Evolutionary conservation across 2,113 vertebrate species (phyloP).

Genomic region (Marmota monax): DNA sequence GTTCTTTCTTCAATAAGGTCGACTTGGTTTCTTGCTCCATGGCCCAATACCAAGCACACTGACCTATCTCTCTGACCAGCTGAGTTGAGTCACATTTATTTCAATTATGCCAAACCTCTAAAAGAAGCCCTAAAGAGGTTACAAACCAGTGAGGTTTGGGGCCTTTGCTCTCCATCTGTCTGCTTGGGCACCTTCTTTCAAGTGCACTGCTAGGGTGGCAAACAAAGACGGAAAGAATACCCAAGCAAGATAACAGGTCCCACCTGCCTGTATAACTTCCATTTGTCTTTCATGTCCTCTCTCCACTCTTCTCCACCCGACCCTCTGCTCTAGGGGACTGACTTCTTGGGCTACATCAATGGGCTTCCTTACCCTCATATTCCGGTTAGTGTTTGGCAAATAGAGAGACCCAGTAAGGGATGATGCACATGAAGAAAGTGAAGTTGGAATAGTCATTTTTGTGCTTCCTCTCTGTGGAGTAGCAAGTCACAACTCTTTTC

Average conservation of each 20-base stretch:
- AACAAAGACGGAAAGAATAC: neutral
- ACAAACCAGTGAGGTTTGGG: fast-evolving
- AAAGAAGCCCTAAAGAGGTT: neutral
- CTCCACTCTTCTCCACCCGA: neutral
- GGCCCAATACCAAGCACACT: neutral
- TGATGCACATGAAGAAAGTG: neutral
- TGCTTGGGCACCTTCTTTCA: neutral
- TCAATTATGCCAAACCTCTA: too few relatives aligned
- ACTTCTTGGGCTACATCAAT: neutral
- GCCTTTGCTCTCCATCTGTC: neutral
- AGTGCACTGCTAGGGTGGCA: neutral
- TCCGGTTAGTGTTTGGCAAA: neutral
- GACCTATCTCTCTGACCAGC: neutral
- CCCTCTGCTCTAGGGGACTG: neutral
- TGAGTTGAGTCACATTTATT: neutral
- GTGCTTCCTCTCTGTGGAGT: neutral
- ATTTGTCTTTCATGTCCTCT: neutral
- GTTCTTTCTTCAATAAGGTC: neutral
- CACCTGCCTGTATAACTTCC: neutral
- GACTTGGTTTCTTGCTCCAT: neutral
- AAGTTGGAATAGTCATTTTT: neutral
- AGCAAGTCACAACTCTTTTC: neutral
- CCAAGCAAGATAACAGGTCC: too few relatives aligned
- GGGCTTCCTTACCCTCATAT: neutral
- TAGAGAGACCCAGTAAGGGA: neutral